Percentiles rank a stretch among this genome's conserved stretches.
Evolutionary conservation across 2,888 invertebrate species (phyloP).

Genomic region (Augiades crinisus): DNA sequence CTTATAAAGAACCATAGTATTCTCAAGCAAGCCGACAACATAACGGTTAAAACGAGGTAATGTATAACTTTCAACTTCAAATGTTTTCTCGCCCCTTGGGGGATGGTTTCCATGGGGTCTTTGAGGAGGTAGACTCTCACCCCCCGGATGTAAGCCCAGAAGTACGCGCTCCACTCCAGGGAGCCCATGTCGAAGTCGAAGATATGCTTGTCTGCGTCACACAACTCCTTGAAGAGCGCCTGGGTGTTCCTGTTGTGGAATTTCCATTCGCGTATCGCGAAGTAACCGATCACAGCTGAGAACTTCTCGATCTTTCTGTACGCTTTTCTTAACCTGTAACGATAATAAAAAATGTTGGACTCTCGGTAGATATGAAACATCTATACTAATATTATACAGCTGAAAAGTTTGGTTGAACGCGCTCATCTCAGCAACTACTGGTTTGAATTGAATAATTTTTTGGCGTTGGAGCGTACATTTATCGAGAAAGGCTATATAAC

Average conservation of each 20-base stretch:
- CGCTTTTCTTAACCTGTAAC: slow-evolving; percentile 85
- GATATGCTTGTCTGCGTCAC: slow-evolving; percentile 77
- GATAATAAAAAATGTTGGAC: too few relatives aligned
- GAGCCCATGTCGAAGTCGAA: slow-evolving; percentile 85
- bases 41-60: slow-evolving; percentile 35
- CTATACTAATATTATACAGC: too few relatives aligned
- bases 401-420: too few relatives aligned
- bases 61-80: slow-evolving; percentile 45
- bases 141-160: slow-evolving; percentile 85
- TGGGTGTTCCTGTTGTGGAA: slow-evolving; percentile 83
- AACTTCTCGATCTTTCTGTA: slow-evolving; percentile 89
- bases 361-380: too few relatives aligned
- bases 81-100: slow-evolving; percentile 76
- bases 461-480: too few relatives aligned
- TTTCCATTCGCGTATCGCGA: slow-evolving; percentile 87
- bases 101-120: slow-evolving; percentile 86
- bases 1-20: slow-evolving; percentile 39
- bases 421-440: too few relatives aligned
- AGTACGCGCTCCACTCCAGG: slow-evolving; percentile 86
- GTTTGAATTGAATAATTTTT: too few relatives aligned
- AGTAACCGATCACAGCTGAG: slow-evolving; percentile 86
- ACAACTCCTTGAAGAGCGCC: slow-evolving; percentile 75
- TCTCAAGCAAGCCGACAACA: slow-evolving; percentile 39
- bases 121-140: slow-evolving; percentile 87
- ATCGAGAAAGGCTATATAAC: too few relatives aligned